Percentiles rank a stretch among this genome's conserved stretches.
phyloP scores from a whole-genome alignment of 1,140 invertebrate species.

The Drosophila simulans region DNA sequence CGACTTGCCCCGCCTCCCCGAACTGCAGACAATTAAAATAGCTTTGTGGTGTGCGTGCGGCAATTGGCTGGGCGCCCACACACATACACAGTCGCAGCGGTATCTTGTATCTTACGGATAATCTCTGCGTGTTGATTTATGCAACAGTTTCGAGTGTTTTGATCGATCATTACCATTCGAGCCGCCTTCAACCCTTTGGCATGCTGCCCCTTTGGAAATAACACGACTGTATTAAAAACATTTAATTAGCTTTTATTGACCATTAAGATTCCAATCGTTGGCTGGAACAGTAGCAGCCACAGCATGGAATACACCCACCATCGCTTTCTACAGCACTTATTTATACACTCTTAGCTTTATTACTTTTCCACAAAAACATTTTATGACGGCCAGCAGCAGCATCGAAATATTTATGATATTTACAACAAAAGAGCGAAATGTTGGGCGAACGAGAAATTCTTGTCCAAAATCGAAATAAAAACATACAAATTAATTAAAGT shows the following conservation, averaged over 20 bases:
- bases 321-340: conserved; percentile 63
- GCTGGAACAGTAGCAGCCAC: conserved; percentile 53
- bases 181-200: conserved; percentile 6
- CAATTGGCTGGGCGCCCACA: conserved; percentile 35
- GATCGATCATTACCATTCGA: conserved; percentile 42
- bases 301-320: conserved; percentile 56
- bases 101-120: conserved; percentile 33
- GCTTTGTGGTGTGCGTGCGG: conserved; percentile 29
- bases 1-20: not conserved
- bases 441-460: conserved; percentile 38
- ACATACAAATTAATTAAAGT: conserved; percentile 82
- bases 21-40: conserved; percentile 55
- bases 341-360: conserved; percentile 57
- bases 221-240: conserved; percentile 42
- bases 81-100: conserved; percentile 4
- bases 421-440: conserved; percentile 63
- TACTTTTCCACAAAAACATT: conserved; percentile 55
- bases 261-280: conserved; percentile 76
- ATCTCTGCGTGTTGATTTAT: conserved; percentile 62
- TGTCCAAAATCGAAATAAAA: conserved; percentile 77
- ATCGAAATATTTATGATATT: conserved; percentile 81
- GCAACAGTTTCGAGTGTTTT: conserved; percentile 58
- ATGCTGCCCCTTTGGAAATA: not conserved
- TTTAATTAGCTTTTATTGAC: conserved; percentile 76
- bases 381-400: conserved; percentile 48